phyloP scores from a whole-genome alignment of 2,113 vertebrate genomes.

The Taurulus bubalis region DNA sequence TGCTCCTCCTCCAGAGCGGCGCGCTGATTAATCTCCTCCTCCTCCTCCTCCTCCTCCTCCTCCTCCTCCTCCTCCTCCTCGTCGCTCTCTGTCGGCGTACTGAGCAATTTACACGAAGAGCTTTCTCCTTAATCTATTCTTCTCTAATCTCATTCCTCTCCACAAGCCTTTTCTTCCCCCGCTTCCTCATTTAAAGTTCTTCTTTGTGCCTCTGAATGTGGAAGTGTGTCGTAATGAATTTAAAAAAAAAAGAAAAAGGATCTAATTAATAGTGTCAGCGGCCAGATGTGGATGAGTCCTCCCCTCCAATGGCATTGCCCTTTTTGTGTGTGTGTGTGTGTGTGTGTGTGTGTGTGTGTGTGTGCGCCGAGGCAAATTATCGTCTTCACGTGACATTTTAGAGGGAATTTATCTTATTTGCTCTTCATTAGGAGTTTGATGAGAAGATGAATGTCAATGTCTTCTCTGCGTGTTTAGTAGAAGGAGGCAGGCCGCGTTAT shows the following conservation, averaged over 20 bases:
- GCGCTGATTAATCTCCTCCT: slow-evolving; percentile 63
- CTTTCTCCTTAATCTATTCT: slow-evolving; percentile 66
- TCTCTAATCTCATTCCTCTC: slow-evolving; percentile 53
- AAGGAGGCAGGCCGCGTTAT: not conserved
- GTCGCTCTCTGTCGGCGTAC: too few species aligned
- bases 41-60: too few species aligned
- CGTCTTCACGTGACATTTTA: slow-evolving; percentile 11
- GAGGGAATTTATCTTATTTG: not conserved
- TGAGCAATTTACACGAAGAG: slow-evolving; percentile 62
- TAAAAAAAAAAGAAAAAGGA: slow-evolving; percentile 34
- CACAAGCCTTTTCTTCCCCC: slow-evolving; percentile 30
- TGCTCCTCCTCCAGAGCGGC: slow-evolving; percentile 26
- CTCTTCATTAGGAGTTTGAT: not conserved
- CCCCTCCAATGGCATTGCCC: slow-evolving; percentile 32
- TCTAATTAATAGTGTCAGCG: slow-evolving; percentile 58
- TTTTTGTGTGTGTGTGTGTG: not conserved
- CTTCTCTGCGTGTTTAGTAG: not conserved
- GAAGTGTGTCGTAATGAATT: slow-evolving; percentile 48
- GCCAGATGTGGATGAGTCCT: slow-evolving; percentile 46
- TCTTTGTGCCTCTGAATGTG: slow-evolving; percentile 50
- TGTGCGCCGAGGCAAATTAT: slow-evolving; percentile 2
- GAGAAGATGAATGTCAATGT: not conserved
- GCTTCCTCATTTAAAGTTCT: slow-evolving; percentile 57
- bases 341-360: slow-evolving; percentile 1
- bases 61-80: too few species aligned